A percentile compares a stretch with the other conserved stretches of the same genome.
Conservation (phyloP, 2,888 invertebrate genomes). For the Rhagonycha lutea region DNA sequence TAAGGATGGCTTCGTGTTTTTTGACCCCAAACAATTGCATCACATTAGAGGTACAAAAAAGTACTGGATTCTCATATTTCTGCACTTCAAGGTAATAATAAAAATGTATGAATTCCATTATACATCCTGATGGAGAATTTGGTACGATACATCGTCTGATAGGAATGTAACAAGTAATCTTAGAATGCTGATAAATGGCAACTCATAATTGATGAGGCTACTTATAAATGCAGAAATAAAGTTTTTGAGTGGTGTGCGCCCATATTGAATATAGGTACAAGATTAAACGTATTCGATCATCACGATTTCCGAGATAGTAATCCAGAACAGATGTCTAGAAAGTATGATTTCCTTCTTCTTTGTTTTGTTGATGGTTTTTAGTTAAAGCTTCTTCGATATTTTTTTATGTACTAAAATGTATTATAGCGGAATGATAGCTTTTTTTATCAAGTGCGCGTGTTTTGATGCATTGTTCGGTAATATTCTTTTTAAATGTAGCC, state of each 20-base stretch:
- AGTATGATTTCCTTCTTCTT: not conserved
- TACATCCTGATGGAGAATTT: not conserved
- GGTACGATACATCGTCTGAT: not conserved
- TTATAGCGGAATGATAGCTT: not conserved
- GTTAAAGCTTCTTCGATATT: not conserved
- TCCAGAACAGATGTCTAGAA: not conserved
- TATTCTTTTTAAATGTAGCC: conserved; percentile 14
- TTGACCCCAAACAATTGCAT: too few relatives aligned
- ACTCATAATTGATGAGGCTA: not conserved
- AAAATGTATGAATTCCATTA: not conserved
- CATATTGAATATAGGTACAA: not conserved
- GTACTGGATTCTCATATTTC: not conserved
- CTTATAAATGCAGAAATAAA: not conserved
- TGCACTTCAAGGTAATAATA: not conserved
- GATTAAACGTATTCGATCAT: not conserved
- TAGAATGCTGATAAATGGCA: not conserved
- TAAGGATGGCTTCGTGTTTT: too few relatives aligned
- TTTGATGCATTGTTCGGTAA: conserved; percentile 12
- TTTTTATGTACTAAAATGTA: not conserved
- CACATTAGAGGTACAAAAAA: too few relatives aligned
- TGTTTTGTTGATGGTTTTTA: not conserved
- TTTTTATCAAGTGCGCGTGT: not conserved
- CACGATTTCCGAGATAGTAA: not conserved
- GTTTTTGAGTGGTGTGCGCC: not conserved
- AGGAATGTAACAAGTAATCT: not conserved